Percentiles rank a stretch among this genome's conserved stretches.
Conservation (phyloP, 2,888 invertebrate species). For the Pegoplata infirma region DNA sequence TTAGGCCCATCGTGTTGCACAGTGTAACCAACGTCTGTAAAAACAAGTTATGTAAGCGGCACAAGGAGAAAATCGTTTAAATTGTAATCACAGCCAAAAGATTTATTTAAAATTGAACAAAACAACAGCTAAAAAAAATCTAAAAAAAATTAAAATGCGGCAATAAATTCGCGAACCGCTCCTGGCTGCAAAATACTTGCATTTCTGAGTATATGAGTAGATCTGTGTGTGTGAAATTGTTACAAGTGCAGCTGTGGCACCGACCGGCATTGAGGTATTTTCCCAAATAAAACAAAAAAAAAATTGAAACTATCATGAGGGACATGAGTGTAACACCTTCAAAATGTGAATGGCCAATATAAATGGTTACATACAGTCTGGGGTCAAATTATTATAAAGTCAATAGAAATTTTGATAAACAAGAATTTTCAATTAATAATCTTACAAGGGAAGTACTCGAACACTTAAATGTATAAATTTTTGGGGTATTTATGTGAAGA, state of each 20-base stretch:
- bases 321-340: slow-evolving; percentile 59
- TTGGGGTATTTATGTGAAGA: no score
- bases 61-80: slow-evolving; percentile 62
- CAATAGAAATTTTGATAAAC: no score
- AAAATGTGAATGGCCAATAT: slow-evolving; percentile 42
- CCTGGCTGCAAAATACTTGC: slow-evolving; percentile 45
- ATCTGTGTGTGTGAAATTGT: slow-evolving; percentile 27
- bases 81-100: slow-evolving; percentile 53
- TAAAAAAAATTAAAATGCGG: slow-evolving; percentile 41
- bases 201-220: not conserved
- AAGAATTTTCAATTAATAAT: no score
- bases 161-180: slow-evolving; percentile 57
- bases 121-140: slow-evolving; percentile 3
- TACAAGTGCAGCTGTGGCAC: slow-evolving; percentile 58
- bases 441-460: no score
- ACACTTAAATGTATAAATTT: no score
- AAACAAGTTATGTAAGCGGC: slow-evolving; percentile 60
- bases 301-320: slow-evolving; percentile 46
- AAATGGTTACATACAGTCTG: not conserved
- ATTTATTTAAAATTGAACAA: slow-evolving; percentile 54
- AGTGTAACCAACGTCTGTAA: no score
- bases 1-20: no score
- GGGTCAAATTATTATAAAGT: no score
- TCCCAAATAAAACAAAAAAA: slow-evolving; percentile 14
- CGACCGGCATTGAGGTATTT: slow-evolving; percentile 25